Base-by-base conservation (phyloP, 2,888 invertebrate genomes). In the Drosophila silvestris region DNA sequence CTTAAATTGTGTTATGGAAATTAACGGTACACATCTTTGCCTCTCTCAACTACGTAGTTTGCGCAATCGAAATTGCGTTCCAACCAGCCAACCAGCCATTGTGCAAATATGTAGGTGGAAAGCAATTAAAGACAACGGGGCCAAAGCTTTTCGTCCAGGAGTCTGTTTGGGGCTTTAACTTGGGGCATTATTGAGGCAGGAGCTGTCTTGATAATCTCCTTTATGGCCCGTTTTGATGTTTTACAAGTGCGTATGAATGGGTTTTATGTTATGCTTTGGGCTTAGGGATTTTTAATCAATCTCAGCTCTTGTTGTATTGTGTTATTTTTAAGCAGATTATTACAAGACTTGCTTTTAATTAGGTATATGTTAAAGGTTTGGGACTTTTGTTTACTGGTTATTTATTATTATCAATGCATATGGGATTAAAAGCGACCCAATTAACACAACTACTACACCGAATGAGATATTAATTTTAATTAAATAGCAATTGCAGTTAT, bases 1-100 rank as follows among this genome's bases (percentile, higher is more conserved):
- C 89, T 88, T 85, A 90, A 85, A 78, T 79, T 80, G 76, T 90
- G 81, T 81, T 85, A 74, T 78, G 76, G 66, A 81, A 90, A 88
- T 85, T 88, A 85, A 83, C 81, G 75, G 56, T 72, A 74, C 89
- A 83, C 74, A 68, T 53, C 60, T 78, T 60, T 70, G 58, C 68
- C 65, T 70, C 61, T 71, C 61, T 63, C 59, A 37, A 41, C 44
- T 22, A 22, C 47, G 26, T 60, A 59, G 59, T 72, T 66, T n/a
- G 41, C 56, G 62, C 68, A 51, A 78, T 69, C 69, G 52, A 81
- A 73, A 79, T 58, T 63, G 44, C 71, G n/a, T 10, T 10, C 39
- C 16, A 37, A 16, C 37, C 5, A 37, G 16, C 6, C 22, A 14
- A 22, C 7, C 22, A 47, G 47, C 35, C 53, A 32, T 39, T 59